Evolutionary conservation across 2,797 vertebrate genomes (phyloP).

Genomic region (Sphenodon punctatus): DNA sequence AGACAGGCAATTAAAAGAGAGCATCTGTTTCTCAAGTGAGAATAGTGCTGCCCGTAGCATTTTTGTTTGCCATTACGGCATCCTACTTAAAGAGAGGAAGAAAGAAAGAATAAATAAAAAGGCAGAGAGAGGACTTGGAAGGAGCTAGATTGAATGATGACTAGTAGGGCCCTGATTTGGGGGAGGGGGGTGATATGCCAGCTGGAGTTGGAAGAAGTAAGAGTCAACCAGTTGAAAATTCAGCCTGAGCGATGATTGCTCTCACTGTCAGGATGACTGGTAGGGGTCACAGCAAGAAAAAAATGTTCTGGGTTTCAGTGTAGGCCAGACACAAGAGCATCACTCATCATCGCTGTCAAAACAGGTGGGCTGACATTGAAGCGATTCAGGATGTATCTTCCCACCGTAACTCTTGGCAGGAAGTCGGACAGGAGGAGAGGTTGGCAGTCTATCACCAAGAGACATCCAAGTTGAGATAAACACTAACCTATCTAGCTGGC

Average conservation of each 20-base stretch:
- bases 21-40: slow-evolving; percentile 29
- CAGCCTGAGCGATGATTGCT: background rate
- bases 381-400: background rate
- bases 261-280: fast-evolving
- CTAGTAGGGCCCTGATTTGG: fast-evolving
- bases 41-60: slow-evolving; percentile 5
- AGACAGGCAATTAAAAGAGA: slow-evolving; percentile 48
- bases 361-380: background rate
- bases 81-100: background rate
- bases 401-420: fast-evolving
- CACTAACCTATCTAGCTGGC: too few species aligned
- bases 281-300: fast-evolving
- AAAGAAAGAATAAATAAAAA: background rate
- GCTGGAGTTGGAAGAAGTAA: fast-evolving
- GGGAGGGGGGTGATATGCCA: background rate
- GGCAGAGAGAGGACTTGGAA: background rate
- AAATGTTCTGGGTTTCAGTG: background rate
- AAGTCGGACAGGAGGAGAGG: background rate
- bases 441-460: background rate
- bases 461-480: background rate
- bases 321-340: fast-evolving
- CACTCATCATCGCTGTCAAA: fast-evolving
- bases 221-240: background rate
- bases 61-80: background rate
- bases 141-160: background rate